Evolutionary conservation across 2,888 invertebrate species (phyloP), one percentile per base, ranked within the genome.

Genomic region (Cecidostiba fungosa): DNA sequence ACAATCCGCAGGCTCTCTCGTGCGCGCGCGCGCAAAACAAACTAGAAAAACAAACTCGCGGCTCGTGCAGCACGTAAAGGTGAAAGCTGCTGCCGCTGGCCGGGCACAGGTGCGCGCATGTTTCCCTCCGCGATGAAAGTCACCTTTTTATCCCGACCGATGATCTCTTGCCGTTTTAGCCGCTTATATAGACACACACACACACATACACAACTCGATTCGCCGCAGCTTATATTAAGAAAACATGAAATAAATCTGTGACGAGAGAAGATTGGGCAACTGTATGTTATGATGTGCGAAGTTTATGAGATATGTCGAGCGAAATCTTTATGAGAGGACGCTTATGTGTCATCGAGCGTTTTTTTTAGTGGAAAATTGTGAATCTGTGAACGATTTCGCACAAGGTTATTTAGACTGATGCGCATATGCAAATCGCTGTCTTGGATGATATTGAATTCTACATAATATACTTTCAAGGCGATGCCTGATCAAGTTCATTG

Each of bases 81-180:
- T 59, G 54, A 59, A 59, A 59, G 54, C 54, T 59, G 54, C 54
- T 8, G n/a, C 23, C 6, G 50, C 19, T 6, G 8, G 19, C 19
- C 54, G 54, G 76, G 29, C 26, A 76, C 50, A 50, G 12, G 8
- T 29, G 23, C 26, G 50, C 29, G 26, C 29, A 76, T 76, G 47
- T 50, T 73, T 73, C 73, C 43, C 32, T 72, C n/a, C 32, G 36
- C 32, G 36, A n/a, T 47, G 66, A 66, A 78, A 66, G 66, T 78
- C 77, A 47, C 19, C 43, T 26, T 69, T 59, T 39, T 10, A 62
- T 66, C 66, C 66, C 29, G 26, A 14, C 3, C 66, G 66, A 66
- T 66, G 66, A 66, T 66, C 66, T 66, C 26, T n/a, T 8, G 66
- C 66, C 26, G 66, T 66, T 66, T 29, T 26, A 66, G 12, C 12